Evolutionary conservation across 2,797 vertebrate genomes (phyloP).

Genomic region (Pseudochirops corinnae): DNA sequence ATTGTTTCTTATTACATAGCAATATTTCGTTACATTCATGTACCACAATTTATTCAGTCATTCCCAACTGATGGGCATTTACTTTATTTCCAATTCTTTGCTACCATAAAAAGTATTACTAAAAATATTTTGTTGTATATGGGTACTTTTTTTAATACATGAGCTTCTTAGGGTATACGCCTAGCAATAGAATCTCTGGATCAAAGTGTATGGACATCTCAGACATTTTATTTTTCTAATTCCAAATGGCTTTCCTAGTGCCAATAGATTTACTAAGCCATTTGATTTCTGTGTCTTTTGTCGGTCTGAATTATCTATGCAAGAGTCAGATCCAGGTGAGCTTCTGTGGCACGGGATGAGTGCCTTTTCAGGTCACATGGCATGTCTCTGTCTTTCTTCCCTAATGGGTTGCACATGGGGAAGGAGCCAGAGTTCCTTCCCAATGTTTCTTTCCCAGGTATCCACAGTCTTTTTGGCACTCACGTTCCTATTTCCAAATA

Average conservation of each 20-base stretch:
- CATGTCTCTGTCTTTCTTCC: background rate
- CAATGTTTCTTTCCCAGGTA: background rate
- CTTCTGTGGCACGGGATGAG: background rate
- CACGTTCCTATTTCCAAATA: background rate
- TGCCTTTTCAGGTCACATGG: background rate
- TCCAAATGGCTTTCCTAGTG: background rate
- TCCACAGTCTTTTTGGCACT: background rate
- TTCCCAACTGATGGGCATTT: background rate
- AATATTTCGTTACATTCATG: background rate
- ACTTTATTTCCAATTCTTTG: background rate
- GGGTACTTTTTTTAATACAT: background rate
- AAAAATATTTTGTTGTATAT: background rate
- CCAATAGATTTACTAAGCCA: background rate
- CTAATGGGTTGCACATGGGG: background rate
- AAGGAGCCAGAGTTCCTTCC: background rate
- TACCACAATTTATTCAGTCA: background rate
- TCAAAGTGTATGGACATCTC: background rate
- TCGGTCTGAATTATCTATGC: background rate
- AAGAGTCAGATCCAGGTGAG: background rate
- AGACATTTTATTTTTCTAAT: background rate
- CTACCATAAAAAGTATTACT: background rate
- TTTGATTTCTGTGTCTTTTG: background rate
- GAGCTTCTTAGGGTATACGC: background rate
- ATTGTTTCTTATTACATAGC: background rate
- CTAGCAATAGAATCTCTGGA: background rate